Evolutionary conservation across 2,113 vertebrate genomes (phyloP), one percentile per base, ranked within the genome.

Genomic region (Tor tambroides): DNA sequence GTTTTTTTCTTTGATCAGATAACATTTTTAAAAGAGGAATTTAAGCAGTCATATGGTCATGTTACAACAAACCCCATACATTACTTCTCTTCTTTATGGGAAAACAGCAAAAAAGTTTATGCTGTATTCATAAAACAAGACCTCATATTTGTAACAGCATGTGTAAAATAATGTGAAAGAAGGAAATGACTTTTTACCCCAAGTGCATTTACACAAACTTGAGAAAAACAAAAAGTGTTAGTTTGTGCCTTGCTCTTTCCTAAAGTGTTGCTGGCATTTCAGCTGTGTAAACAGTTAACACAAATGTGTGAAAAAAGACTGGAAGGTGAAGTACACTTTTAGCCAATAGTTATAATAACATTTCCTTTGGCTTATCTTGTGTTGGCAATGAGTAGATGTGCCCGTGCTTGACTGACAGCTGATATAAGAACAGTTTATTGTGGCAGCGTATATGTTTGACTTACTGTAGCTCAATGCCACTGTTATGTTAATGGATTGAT

Each of bases 241-340:
- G 74, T 76, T 76, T 76, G 41, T 76, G 74, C 23, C 74, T 76
- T 3, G 23, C 74, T 17, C 41, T 4, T 76, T 14, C 7, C n/a
- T 76, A 76, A 17, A 23, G 80, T 81, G 80, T 67, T 81, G 59
- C n/a, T 65, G 80, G 59, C 35, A 46, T 81, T 63, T 81, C 38
- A 81, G 80, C 80, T 67, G 15, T 65, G 38, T 30, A 65, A 38
- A 81, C 56, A 65, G 23, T 65, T 26, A 51, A 28, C 80, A 9
- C 38, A 82, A 81, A 83, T 21, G 43, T 83, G 61, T 83, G 63
- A 63, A 81, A 69, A 82, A 49, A 71, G 41, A 30, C 41, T 51
- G 19, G 19, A 43, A 32, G 63, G n/a, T 71, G 17, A 82, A 82
- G 26, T 30, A n/a, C 19, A 38, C 23, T 17, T 46, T 43, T 11